These are phyloP conservation scores for Xenotilapia leptura DNA, from an alignment of 2,113 vertebrate species.

Conservation along the genomic window DNA sequence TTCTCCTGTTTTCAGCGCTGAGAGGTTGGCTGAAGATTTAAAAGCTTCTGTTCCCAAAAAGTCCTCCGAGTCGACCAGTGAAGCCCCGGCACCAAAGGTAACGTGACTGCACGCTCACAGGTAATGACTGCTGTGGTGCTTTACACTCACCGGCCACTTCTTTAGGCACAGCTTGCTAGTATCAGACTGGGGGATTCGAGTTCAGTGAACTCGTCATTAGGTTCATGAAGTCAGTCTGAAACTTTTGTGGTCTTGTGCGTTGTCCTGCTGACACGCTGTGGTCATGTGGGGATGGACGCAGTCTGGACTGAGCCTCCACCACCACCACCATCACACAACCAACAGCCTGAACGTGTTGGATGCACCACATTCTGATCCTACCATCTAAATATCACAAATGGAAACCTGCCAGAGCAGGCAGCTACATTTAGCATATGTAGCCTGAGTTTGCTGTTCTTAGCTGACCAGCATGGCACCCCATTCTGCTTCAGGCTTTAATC, in stretches of 20 bases:
- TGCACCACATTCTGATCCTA: neutral
- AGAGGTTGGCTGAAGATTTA: constrained; percentile 50
- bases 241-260: neutral
- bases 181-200: neutral
- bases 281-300: neutral
- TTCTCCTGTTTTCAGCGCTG: constrained; percentile 35
- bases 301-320: neutral
- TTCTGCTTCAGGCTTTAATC: neutral
- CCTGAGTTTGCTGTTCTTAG: neutral
- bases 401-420: neutral
- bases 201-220: neutral
- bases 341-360: neutral
- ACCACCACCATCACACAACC: neutral
- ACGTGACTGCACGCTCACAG: neutral
- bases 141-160: neutral
- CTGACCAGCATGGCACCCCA: neutral
- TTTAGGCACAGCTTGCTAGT: neutral
- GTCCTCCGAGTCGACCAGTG: constrained; percentile 35
- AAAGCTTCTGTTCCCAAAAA: constrained; percentile 4
- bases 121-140: neutral
- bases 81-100: constrained; percentile 48
- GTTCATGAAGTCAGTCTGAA: neutral
- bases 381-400: neutral
- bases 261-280: neutral
- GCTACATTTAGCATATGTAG: neutral